These are phyloP conservation scores for Daphoenositta chrysoptera DNA, from an alignment of 2,113 vertebrate genomes.

Conservation along the genomic window DNA sequence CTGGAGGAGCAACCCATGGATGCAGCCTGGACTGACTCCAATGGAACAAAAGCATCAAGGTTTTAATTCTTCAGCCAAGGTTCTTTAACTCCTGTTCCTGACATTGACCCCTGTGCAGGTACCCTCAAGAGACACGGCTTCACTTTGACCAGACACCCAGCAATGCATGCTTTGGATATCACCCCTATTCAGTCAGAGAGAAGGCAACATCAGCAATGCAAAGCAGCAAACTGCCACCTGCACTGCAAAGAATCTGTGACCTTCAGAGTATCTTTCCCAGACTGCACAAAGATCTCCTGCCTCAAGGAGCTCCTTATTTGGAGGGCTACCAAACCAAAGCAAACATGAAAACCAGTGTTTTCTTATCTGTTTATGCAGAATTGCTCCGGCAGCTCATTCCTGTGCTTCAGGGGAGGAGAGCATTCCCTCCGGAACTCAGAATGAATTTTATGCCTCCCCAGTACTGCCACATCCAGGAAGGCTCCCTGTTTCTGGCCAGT, in stretches of 20 bases:
- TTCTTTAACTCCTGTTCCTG: not conserved
- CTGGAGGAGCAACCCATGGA: not conserved
- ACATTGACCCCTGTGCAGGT: fast-evolving
- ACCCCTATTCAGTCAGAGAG: not conserved
- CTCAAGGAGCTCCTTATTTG: slow-evolving; percentile 26
- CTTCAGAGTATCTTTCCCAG: slow-evolving; percentile 47
- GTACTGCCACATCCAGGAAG: not conserved
- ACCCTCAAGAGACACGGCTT: not conserved
- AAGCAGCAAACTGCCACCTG: not conserved
- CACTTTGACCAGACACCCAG: not conserved
- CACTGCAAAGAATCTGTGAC: slow-evolving; percentile 1
- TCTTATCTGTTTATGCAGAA: slow-evolving; percentile 28
- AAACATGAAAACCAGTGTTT: not conserved
- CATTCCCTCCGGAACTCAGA: not conserved
- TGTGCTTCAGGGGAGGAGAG: not conserved
- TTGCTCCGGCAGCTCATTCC: not conserved
- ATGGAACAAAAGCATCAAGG: not conserved
- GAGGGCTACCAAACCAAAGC: slow-evolving; percentile 14
- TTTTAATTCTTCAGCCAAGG: not conserved
- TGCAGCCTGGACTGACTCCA: not conserved
- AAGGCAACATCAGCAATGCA: not conserved
- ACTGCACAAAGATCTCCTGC: not conserved
- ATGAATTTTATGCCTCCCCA: not conserved
- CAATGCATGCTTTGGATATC: fast-evolving
- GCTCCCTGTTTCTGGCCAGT: not conserved